phyloP scores from a whole-genome alignment of 2,113 vertebrate genomes.

The Phasianus colchicus region DNA sequence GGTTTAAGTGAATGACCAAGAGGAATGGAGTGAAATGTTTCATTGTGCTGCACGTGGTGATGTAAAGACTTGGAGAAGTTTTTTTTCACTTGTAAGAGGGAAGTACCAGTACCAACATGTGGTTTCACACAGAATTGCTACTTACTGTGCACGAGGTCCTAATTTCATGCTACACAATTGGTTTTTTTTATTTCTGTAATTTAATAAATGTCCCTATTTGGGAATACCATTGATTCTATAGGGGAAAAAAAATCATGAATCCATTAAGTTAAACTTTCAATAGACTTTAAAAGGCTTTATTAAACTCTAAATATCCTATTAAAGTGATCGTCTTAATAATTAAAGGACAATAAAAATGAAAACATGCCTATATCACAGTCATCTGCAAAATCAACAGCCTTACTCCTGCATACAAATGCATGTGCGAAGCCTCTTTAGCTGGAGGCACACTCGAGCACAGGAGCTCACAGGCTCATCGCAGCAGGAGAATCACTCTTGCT shows the following conservation, averaged over 20 bases:
- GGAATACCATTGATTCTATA: slow-evolving; percentile 21
- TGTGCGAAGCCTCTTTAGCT: fast-evolving
- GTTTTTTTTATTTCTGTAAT: slow-evolving; percentile 29
- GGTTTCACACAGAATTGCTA: neutral
- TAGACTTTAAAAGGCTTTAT: slow-evolving; percentile 49
- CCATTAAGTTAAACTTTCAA: slow-evolving; percentile 67
- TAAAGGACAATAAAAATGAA: slow-evolving; percentile 47
- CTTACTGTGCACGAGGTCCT: neutral
- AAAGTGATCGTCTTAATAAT: slow-evolving; percentile 53
- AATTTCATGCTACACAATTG: neutral
- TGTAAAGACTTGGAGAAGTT: neutral
- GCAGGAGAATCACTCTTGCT: neutral
- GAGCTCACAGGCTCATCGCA: neutral
- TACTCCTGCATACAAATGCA: neutral
- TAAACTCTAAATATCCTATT: slow-evolving; percentile 50
- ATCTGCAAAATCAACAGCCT: neutral
- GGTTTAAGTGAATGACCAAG: neutral
- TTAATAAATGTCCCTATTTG: slow-evolving; percentile 60
- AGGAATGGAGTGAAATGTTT: neutral
- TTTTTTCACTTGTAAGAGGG: neutral
- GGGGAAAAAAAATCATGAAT: neutral
- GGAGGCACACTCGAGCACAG: fast-evolving
- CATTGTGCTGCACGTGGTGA: neutral
- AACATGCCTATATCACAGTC: neutral
- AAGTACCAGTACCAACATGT: neutral